Evolutionary conservation across 2,797 vertebrate species (phyloP), one percentile per base, ranked within the genome.

Genomic region (Lithobates pipiens): DNA sequence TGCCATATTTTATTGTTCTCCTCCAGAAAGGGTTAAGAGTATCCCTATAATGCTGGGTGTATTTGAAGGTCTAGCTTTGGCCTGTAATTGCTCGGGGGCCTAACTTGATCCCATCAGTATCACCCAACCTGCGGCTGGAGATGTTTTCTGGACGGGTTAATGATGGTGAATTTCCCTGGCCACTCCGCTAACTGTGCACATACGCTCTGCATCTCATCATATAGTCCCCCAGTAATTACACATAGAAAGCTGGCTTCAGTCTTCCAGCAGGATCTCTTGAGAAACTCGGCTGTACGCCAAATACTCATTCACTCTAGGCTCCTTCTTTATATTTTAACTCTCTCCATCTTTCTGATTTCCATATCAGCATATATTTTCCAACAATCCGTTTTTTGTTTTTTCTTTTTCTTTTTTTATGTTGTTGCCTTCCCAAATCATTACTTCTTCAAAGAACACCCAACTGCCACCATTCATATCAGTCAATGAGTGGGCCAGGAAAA

Each of bases 131-230:
- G 18, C n/a, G 15, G 57, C 75, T 82, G 74, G 46, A 71, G 74
- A 76, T 65, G 67, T 77, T 82, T 83, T 61, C 39, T 75, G 61
- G 85, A 74, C 29, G 34, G 76, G 85, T 79, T 87, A 87, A 83
- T 87, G 80, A 87, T 77, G 75, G 85, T 73, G 80, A 82, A 86
- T 86, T 86, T 86, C 85, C 85, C 85, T 44, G 80, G 80, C 80
- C 75, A 36, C 80, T 69, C 65, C 34, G 16, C 85, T 86, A 86
- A 82, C 80, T 9, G 27, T 69, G 23, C 75, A 77, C 75, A 86
- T 86, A 82, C 32, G 79, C 75, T 86, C 67, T 82, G 74, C 79
- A 82, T 82, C 85, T 82, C 74, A 77, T 83, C 68, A 73, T 82
- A 86, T 77, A 77, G 85, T 74, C 74, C 68, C 79, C 82, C 29